Evolutionary conservation across 2,888 invertebrate genomes (phyloP), one percentile per base, ranked within the genome.

Genomic region (Parnassius smintheus): DNA sequence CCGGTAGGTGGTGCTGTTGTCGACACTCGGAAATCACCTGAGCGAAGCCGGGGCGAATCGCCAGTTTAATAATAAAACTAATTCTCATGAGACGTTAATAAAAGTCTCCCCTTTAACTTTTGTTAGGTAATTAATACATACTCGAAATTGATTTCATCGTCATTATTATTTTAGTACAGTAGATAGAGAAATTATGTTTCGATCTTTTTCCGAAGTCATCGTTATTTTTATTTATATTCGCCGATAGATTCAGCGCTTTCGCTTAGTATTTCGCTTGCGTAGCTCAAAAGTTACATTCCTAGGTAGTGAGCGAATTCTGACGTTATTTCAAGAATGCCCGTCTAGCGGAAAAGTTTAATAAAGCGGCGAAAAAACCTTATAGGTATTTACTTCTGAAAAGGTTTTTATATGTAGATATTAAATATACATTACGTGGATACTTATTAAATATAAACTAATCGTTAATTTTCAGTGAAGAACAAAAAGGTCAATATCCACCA

Each of bases 391-490:
- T 18, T 48, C 53, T 48, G 50, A 50, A 22, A 45, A 54, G 49
- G 62, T 56, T 52, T 25, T 41, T 44, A 10, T 9, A 11, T 44
- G 44, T 44, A 44, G 13, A 7, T 13, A 0, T 48, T 12, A n/a
- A 48, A 13, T 9, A 4, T 13, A 13, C 8, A 8, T 13, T 48
- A 25, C 25, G 2, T 48, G 4, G 48, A 13, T 2, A 48, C 9
- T 2, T 7, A 11, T 13, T 13, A 13, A 48, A 8, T 11, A 59
- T 25, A 25, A 25, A 25, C 25, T 56, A 1, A 51, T 55, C 55
- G 67, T 69, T 66, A 74, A 56, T 71, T 80, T 83, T 64, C 78
- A 86, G 86, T 65, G 82, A 80, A 67, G 77, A 78, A 65, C 83
- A 83, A 61, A 75, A 75, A 42, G 65, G 64, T 18, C 70, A 72